Percentiles rank a stretch among this genome's conserved stretches.
Conservation (phyloP, 2,888 invertebrate genomes). For the Aleiodes testaceus region DNA sequence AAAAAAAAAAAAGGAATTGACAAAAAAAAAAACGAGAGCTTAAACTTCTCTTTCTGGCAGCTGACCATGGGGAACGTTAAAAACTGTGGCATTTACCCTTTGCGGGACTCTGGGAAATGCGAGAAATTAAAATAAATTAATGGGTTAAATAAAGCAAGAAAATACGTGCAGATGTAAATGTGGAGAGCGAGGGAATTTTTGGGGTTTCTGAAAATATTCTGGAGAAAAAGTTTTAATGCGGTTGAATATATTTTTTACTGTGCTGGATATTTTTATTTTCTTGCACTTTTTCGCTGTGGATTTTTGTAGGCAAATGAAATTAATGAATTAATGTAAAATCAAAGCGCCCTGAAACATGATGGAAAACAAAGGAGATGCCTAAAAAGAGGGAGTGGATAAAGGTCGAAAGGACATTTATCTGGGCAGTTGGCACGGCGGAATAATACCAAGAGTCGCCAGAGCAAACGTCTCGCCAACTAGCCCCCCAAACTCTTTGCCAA, state of each 20-base stretch:
- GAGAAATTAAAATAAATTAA: constrained; percentile 58
- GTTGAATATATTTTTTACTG: too few species aligned
- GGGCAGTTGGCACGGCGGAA: constrained; percentile 45
- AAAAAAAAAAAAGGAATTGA: background rate
- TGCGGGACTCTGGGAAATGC: constrained; percentile 39
- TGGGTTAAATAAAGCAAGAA: constrained; percentile 36
- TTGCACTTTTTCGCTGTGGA: too few species aligned
- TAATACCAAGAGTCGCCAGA: constrained; percentile 43
- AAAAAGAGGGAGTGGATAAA: constrained; percentile 6
- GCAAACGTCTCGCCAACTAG: constrained; percentile 48
- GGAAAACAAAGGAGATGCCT: constrained; percentile 25
- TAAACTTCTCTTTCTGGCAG: constrained; percentile 32
- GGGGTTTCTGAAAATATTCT: constrained; percentile 26
- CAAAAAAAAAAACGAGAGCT: constrained; percentile 9
- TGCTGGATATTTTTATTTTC: too few species aligned
- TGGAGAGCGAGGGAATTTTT: background rate
- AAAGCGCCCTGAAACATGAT: background rate
- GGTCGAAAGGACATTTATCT: constrained; percentile 45
- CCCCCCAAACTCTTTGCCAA: constrained; percentile 24
- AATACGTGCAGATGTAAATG: constrained; percentile 19
- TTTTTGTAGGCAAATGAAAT: too few species aligned
- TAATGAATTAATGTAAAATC: too few species aligned
- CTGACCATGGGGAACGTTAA: constrained; percentile 36
- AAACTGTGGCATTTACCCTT: constrained; percentile 34
- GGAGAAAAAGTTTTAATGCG: too few species aligned